A percentile compares a stretch with the other conserved stretches of the same genome.
Evolutionary conservation across 2,888 invertebrate species (phyloP).

Genomic region (Anorthoa munda): DNA sequence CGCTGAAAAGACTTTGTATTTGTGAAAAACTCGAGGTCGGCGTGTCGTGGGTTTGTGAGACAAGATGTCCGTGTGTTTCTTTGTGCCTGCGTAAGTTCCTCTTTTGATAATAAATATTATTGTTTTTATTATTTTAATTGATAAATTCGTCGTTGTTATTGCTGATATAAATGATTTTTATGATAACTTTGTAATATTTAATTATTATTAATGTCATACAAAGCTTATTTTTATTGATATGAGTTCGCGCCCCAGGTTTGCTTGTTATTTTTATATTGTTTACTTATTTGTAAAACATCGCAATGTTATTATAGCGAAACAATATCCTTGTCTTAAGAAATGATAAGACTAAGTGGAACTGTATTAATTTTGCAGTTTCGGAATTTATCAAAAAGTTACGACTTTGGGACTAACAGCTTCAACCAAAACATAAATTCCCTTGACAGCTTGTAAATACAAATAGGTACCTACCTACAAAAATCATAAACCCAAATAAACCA

Average conservation of each 20-base stretch:
- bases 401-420: not conserved
- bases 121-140: slow-evolving; percentile 3
- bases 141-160: not conserved
- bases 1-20: slow-evolving; percentile 64
- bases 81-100: slow-evolving; percentile 93
- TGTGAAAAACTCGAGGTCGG: slow-evolving; percentile 72
- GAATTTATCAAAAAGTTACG: not conserved
- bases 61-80: slow-evolving; percentile 93
- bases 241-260: slow-evolving; percentile 20
- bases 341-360: not conserved
- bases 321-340: not conserved
- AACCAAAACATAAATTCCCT: not conserved
- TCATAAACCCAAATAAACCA: not conserved
- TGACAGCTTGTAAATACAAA: not conserved
- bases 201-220: not conserved
- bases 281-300: not conserved
- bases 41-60: slow-evolving; percentile 72
- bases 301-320: not conserved
- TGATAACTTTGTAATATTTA: slow-evolving; percentile 8
- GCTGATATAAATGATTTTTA: slow-evolving; percentile 13
- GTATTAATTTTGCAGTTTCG: not conserved
- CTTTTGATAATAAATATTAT: slow-evolving; percentile 62
- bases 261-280: slow-evolving; percentile 18
- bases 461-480: not conserved
- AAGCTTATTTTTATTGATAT: not conserved